Evolutionary conservation across 2,113 vertebrate genomes (phyloP), one percentile per base, ranked within the genome.

Genomic region (Oreamnos americanus): DNA sequence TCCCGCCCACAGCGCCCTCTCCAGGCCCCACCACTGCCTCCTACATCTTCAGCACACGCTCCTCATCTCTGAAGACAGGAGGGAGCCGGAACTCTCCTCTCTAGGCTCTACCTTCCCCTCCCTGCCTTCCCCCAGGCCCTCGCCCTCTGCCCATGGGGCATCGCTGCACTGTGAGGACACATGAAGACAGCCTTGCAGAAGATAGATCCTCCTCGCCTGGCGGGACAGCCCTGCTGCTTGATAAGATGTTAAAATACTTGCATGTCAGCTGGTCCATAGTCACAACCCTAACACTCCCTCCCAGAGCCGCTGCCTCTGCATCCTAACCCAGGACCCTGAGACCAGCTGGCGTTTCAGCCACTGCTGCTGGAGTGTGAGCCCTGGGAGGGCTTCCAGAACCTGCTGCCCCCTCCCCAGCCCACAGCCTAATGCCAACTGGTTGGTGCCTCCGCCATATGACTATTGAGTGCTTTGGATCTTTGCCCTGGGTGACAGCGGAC

Each of bases 11-110:
- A 55, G 33, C 25, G 21, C 30, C 28, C 23, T 47, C 47, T 53
- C 45, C n/a, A 16, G 33, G 0, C 17, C n/a, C 81, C 39, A 49
- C 7, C 39, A 12, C 30, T 17, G 19, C 17, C 36, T 62, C 85
- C 5, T 19, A 19, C 30, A 12, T 21, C 33, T 85, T 39, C n/a
- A 15, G 10, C 14, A 45, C 36, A 2, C 0, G 7, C n/a, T 36
- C 23, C 57, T n/a, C 8, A 2, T 28, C 87, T 58, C 30, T 17
- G 71, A 51, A 78, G 53, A 60, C 28, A 84, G 79, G 47, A 6
- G 13, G 39, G 17, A 51, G 47, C 79, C 5, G 1, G 10, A 21
- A 82, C 67, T 28, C 47, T 25, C 17, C 14, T 33, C 85, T 45
- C 2, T 0, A 23, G 79, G 47, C 47, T 23, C 47, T 51, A 19